phyloP scores from a whole-genome alignment of 92 coral and sea anemone genomes.

The Parazoanthus atlanticus region DNA sequence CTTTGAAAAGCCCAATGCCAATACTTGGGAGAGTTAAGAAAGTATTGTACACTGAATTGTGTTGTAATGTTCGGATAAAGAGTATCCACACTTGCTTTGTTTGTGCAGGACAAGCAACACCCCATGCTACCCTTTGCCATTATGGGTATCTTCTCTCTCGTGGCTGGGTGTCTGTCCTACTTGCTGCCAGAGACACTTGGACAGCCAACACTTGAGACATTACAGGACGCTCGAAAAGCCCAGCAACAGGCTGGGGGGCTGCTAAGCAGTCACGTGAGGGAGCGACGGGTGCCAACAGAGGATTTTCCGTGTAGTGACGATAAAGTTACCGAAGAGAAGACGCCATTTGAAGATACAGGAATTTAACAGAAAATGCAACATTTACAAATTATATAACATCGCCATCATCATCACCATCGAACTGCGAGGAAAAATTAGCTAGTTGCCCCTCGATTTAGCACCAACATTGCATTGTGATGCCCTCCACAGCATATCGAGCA shows the following conservation, averaged over 20 bases:
- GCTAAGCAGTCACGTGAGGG: neutral
- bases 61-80: no score
- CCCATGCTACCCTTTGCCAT: slow-evolving; percentile 74
- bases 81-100: neutral
- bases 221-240: slow-evolving; percentile 53
- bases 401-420: neutral
- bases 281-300: neutral
- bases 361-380: neutral
- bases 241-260: neutral
- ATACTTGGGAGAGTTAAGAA: no score
- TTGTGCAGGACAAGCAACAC: slow-evolving; percentile 59
- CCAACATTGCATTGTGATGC: neutral
- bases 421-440: no score
- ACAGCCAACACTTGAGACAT: slow-evolving; percentile 70
- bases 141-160: slow-evolving; percentile 68
- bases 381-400: neutral
- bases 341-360: neutral
- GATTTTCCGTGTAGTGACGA: neutral
- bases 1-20: no score
- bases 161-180: slow-evolving; percentile 64
- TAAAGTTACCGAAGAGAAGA: neutral
- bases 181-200: slow-evolving; percentile 81
- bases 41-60: no score
- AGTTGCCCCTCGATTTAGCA: neutral
- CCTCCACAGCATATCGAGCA: no score